Conservation (phyloP, 2,113 vertebrate species). For the Carassius auratus region DNA sequence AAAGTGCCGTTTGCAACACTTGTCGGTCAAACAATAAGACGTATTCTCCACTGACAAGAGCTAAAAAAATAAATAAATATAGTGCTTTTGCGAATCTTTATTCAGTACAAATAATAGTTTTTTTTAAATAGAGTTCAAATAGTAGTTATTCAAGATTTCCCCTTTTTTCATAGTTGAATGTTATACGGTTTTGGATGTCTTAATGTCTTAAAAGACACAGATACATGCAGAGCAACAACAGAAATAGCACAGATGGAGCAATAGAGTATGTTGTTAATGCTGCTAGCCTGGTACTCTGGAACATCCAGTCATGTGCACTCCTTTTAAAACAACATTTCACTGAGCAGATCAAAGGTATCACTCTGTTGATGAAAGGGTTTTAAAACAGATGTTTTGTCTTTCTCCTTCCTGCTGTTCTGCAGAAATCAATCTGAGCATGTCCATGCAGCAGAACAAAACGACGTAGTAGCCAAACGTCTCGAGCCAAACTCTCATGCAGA, state of each 20-base stretch:
- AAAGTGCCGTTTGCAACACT: no score
- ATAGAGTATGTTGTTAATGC: neutral
- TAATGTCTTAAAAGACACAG: neutral
- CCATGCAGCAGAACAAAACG: conserved; percentile 70
- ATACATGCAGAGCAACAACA: neutral
- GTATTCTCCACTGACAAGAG: neutral
- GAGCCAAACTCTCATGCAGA: conserved; percentile 75
- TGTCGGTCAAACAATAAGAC: neutral
- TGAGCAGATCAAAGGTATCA: neutral
- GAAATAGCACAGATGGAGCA: neutral
- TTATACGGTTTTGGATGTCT: neutral
- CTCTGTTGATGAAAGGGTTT: neutral
- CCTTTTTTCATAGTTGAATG: neutral
- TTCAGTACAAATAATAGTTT: neutral
- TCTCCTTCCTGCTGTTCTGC: conserved; percentile 10
- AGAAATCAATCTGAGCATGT: conserved; percentile 75
- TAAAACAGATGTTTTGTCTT: neutral
- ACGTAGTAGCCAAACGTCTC: conserved; percentile 64
- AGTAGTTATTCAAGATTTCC: neutral
- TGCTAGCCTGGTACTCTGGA: neutral
- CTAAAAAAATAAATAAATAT: neutral
- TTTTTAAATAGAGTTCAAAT: neutral
- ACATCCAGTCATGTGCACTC: neutral
- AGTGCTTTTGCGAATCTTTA: neutral
- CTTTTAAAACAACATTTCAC: neutral